phyloP scores from a whole-genome alignment of 2,888 invertebrate species.

The Stenodema calcarata region DNA sequence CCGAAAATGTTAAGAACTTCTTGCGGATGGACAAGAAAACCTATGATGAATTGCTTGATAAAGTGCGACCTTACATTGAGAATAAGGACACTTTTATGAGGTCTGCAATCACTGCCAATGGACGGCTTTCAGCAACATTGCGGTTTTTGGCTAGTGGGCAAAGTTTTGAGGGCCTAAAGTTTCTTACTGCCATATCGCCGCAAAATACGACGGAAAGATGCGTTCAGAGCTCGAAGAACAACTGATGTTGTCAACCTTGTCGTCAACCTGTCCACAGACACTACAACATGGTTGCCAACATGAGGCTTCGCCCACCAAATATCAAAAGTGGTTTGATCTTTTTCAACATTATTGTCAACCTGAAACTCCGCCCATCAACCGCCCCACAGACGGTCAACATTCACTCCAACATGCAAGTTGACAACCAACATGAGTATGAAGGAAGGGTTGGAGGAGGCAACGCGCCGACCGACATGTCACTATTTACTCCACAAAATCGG shows the following conservation, averaged over 20 bases:
- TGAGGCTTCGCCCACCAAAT: background rate
- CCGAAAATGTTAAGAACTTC: background rate
- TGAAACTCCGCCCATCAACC: background rate
- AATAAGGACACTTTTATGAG: background rate
- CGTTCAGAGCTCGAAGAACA: background rate
- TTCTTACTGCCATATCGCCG: no score
- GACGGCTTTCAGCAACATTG: background rate
- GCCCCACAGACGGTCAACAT: background rate
- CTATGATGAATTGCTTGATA: background rate
- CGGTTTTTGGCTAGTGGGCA: background rate
- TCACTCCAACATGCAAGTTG: background rate
- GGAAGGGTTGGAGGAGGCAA: no score
- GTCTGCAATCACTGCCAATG: background rate
- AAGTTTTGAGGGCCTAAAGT: no score
- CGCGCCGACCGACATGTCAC: no score
- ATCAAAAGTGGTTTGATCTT: background rate
- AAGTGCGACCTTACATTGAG: background rate
- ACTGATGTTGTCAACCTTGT: background rate
- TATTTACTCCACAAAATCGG: no score
- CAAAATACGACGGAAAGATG: no score
- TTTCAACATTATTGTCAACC: background rate
- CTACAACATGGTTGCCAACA: constrained; percentile 12
- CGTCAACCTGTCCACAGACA: background rate
- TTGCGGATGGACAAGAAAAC: background rate
- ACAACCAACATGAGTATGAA: no score